Base-by-base conservation (phyloP, 1,140 invertebrate genomes). In the Heliconius hewitsoni region DNA sequence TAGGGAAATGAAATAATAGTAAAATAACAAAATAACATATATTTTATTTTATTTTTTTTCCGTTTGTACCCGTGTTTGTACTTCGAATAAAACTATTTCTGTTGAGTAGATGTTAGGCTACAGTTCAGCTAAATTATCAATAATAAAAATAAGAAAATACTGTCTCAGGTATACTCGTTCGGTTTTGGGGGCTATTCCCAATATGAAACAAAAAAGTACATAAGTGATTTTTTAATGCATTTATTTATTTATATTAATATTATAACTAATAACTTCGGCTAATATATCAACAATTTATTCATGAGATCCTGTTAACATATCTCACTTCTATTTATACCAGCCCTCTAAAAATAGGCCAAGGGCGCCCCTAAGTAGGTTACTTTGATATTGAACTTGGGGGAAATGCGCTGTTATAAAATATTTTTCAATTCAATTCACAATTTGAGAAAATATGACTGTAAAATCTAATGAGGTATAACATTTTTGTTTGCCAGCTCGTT, bases 281-380 rank as follows among this genome's bases (percentile, higher is more conserved):
- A 66, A 30, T 27, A 30, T 30, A 66, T 6, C 13, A 66, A 66
- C 11, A 30, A 27, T 66, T 18, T 4, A 66, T 66, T 66, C 60
- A 66, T 30, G 27, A 66, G 60, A 66, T 66, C 27, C 60, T 66
- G 60, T 66, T 13, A 5, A 66, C 4, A 30, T 66, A 66, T 66
- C 60, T 66, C 11, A 27, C 60, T 66, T 66, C 60, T 30, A 66
- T 66, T 66, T 16, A 66, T 66, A 66, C 4, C 3, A 30, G 4
- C 60, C 60, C 60, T 66, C 60, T 66, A 66, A 66, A 66, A 27
- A 66, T 66, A 66, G 60, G 60, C 60, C 60, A 66, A 66, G 60
- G 60, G 60, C 60, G 27, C 19, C 27, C 23, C 11, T 66, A 66
- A 66, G 60, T 66, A 66, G 60, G 60, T 66, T 66, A 66, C 60